A percentile compares a stretch with the other conserved stretches of the same genome.
phyloP scores from a whole-genome alignment of 2,113 vertebrate species.

The Psettodes erumei region DNA sequence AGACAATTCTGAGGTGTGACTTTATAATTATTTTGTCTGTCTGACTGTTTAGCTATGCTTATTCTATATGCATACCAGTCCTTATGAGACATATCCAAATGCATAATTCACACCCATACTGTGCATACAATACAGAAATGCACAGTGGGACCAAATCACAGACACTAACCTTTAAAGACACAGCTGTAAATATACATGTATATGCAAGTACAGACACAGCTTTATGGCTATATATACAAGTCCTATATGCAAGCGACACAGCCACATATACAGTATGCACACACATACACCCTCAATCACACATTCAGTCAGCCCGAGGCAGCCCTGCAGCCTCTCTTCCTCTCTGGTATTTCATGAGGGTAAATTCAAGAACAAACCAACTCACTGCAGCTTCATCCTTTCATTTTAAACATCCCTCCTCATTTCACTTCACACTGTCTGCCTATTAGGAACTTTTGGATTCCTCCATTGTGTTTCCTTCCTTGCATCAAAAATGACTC shows the following conservation, averaged over 20 bases:
- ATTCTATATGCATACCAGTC: too few species aligned
- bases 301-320: not conserved
- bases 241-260: not conserved
- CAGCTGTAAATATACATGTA: not conserved
- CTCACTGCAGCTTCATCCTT: not conserved
- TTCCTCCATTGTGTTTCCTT: not conserved
- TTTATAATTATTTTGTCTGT: too few species aligned
- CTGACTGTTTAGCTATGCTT: not conserved
- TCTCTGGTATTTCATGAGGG: not conserved
- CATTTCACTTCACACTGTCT: not conserved
- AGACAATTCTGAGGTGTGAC: too few species aligned
- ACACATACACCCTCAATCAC: not conserved
- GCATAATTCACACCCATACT: not conserved
- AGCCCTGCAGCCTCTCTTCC: not conserved
- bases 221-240: not conserved
- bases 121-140: not conserved
- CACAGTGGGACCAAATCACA: too few species aligned
- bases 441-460: not conserved
- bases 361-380: not conserved
- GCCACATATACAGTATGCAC: not conserved
- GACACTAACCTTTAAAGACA: too few species aligned
- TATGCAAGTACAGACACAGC: not conserved
- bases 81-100: not conserved
- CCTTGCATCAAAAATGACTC: not conserved
- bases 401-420: slow-evolving; percentile 1